Evolutionary conservation across 1,140 invertebrate genomes (phyloP).

Genomic region (Lutraria rhynchaena): DNA sequence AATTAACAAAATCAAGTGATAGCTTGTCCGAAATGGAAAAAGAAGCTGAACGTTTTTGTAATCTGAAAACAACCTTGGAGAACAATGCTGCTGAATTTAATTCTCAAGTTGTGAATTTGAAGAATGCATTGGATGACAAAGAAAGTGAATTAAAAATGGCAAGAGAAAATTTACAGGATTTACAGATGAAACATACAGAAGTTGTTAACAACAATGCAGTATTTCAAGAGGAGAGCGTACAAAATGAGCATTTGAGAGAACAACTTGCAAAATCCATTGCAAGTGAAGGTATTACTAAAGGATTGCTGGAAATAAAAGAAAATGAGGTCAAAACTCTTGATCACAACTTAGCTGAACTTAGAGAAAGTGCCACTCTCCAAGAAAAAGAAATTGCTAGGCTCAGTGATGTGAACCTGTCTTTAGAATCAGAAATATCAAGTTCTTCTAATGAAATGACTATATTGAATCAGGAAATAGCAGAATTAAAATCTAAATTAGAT

Average conservation of each 20-base stretch:
- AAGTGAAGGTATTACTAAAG: constrained; percentile 9
- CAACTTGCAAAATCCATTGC: not conserved
- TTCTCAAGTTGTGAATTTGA: not conserved
- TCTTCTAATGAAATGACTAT: not conserved
- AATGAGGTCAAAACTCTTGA: constrained; percentile 5
- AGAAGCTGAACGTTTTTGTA: constrained; percentile 6
- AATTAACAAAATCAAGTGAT: not conserved
- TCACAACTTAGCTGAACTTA: not conserved
- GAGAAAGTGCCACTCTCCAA: not conserved
- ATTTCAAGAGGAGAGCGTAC: constrained; percentile 17
- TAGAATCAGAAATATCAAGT: not conserved
- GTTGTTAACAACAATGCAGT: constrained; percentile 27
- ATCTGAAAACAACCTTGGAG: not conserved
- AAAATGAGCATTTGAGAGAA: constrained; percentile 24
- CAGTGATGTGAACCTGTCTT: not conserved
- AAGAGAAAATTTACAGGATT: not conserved
- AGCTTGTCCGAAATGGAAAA: constrained; percentile 17
- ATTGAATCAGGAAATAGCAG: not conserved
- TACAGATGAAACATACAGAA: constrained; percentile 51
- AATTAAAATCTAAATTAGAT: not conserved
- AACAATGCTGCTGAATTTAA: constrained; percentile 7
- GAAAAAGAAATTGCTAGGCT: not conserved
- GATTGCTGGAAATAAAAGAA: constrained; percentile 10
- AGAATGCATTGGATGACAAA: not conserved
- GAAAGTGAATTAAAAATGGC: not conserved